These are phyloP conservation scores for Pseudomyrmex pallidus DNA, from an alignment of 1,140 invertebrate genomes.

Conservation along the genomic window DNA sequence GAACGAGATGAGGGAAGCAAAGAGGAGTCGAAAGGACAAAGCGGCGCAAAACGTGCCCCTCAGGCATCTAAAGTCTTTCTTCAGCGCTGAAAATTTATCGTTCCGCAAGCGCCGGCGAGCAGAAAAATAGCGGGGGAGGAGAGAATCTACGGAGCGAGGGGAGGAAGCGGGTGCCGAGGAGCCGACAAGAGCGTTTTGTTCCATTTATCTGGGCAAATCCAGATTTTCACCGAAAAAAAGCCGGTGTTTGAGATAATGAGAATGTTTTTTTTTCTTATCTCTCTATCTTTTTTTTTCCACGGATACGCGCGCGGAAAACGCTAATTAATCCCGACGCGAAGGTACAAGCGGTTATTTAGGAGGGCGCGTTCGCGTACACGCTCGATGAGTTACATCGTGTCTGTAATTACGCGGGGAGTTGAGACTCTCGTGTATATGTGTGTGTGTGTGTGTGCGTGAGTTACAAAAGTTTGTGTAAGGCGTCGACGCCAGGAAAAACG, in stretches of 20 bases:
- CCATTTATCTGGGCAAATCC: slow-evolving; percentile 43
- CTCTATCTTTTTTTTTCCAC: slow-evolving; percentile 18
- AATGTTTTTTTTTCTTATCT: slow-evolving; percentile 26
- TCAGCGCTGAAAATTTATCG: slow-evolving; percentile 66
- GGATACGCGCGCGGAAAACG: slow-evolving; percentile 58
- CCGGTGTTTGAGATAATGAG: slow-evolving; percentile 68
- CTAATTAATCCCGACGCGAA: slow-evolving; percentile 66
- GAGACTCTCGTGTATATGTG: slow-evolving; percentile 17
- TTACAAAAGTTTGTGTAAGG: slow-evolving; percentile 61
- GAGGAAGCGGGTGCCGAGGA: slow-evolving; percentile 8
- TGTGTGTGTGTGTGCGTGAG: not conserved
- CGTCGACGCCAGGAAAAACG: not conserved
- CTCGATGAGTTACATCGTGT: no score
- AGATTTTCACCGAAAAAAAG: slow-evolving; percentile 61
- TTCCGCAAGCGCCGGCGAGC: slow-evolving; percentile 44
- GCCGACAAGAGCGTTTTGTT: not conserved
- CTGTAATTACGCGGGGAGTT: no score
- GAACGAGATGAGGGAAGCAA: slow-evolving; percentile 59
- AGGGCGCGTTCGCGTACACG: no score
- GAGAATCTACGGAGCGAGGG: not conserved
- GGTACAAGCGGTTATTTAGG: slow-evolving; percentile 68
- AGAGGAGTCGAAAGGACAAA: slow-evolving; percentile 72
- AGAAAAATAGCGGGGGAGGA: slow-evolving; percentile 46
- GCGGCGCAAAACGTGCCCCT: slow-evolving; percentile 72
- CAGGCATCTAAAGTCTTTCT: slow-evolving; percentile 62